These are phyloP conservation scores for Trichopria drosophilae DNA, from an alignment of 2,888 invertebrate genomes.

Conservation along the genomic window DNA sequence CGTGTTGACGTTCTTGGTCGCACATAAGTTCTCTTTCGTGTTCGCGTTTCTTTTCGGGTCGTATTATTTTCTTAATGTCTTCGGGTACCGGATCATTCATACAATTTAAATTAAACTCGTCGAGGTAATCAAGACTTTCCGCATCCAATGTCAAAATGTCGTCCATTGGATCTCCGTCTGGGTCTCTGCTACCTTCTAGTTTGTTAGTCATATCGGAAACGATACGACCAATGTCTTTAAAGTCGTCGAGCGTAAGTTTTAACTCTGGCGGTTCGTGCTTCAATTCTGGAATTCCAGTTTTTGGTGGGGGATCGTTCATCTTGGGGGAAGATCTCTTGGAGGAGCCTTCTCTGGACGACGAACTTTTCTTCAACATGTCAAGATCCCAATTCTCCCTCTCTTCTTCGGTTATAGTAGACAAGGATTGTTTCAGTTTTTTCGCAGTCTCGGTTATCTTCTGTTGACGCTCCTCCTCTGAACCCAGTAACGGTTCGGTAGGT, in stretches of 20 bases:
- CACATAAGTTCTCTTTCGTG: no score
- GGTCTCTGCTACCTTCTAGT: no score
- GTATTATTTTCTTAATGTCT: no score
- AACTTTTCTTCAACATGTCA: slow-evolving; percentile 33
- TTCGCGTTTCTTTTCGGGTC: no score
- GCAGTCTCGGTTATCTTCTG: slow-evolving; percentile 52
- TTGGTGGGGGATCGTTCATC: slow-evolving; percentile 23
- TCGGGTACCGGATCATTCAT: no score
- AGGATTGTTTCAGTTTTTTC: slow-evolving; percentile 49
- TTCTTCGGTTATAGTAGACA: slow-evolving; percentile 44
- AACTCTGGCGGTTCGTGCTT: slow-evolving; percentile 48
- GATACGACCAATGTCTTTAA: slow-evolving; percentile 48
- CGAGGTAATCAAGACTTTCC: no score
- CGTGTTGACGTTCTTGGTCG: no score
- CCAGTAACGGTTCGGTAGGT: slow-evolving; percentile 41
- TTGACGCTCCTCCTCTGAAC: slow-evolving; percentile 53
- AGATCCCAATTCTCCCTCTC: slow-evolving; percentile 46
- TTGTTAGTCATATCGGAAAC: slow-evolving; percentile 36
- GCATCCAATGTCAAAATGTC: no score
- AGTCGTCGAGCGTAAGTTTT: slow-evolving; percentile 45
- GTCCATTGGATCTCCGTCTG: no score
- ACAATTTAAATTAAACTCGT: no score
- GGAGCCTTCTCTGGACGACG: slow-evolving; percentile 7
- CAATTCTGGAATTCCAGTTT: slow-evolving; percentile 41
- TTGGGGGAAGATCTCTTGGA: not conserved